Conservation (phyloP, 2,797 vertebrate genomes). For the Notamacropus eugenii region DNA sequence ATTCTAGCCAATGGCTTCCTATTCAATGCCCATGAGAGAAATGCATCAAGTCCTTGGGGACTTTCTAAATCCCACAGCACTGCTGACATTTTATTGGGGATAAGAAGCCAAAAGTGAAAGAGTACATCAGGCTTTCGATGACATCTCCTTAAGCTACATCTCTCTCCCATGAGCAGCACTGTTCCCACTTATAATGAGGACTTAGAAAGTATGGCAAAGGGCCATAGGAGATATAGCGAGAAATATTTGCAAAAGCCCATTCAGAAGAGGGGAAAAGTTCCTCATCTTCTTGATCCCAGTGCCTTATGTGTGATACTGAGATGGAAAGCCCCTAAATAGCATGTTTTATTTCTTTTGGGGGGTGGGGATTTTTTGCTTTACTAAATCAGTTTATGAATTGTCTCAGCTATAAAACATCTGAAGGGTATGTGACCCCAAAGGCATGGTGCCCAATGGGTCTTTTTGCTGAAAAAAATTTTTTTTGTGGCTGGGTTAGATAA, state of each 20-base stretch:
- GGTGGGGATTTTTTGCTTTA: neutral
- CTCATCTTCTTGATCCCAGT: neutral
- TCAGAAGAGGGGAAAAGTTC: neutral
- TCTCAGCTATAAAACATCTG: neutral
- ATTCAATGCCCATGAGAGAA: neutral
- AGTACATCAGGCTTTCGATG: slow-evolving; percentile 16
- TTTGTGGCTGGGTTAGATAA: neutral
- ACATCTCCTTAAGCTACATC: slow-evolving; percentile 5
- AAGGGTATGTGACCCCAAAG: neutral
- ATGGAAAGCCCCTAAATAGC: neutral
- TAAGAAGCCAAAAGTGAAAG: slow-evolving; percentile 16
- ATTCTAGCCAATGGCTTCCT: neutral
- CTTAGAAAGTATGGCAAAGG: slow-evolving; percentile 29
- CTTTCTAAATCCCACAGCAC: slow-evolving; percentile 48
- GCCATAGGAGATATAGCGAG: neutral
- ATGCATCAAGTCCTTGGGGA: slow-evolving; percentile 44
- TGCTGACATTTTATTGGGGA: slow-evolving; percentile 39
- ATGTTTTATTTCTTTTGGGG: slow-evolving; percentile 4
- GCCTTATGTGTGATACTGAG: neutral
- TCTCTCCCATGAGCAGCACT: slow-evolving; percentile 16
- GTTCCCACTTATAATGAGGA: slow-evolving; percentile 41
- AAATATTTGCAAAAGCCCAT: neutral
- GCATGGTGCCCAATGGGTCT: neutral
- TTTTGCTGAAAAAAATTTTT: neutral
- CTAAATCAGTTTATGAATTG: neutral